A percentile compares a stretch with the other conserved stretches of the same genome.
Evolutionary conservation across 1,140 invertebrate species (phyloP).

Genomic region (Pseudomyrmex concolor): DNA sequence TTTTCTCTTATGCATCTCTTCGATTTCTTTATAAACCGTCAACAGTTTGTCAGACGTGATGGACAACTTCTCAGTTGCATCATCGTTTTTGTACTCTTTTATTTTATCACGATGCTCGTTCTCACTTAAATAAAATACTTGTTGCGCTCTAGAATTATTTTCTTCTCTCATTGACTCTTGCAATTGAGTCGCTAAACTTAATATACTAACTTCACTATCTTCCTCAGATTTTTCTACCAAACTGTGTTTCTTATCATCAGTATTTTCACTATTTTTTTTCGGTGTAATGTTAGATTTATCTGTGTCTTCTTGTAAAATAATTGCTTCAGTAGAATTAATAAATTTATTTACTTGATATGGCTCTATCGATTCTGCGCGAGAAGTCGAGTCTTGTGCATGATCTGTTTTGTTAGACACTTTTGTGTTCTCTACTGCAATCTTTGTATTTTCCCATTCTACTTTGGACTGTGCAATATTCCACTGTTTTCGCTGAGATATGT

Average conservation of each 20-base stretch:
- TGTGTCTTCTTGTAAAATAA: conserved; percentile 69
- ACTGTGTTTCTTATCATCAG: conserved; percentile 54
- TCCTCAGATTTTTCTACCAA: conserved; percentile 53
- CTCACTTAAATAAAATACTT: conserved; percentile 32
- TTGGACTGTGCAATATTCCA: conserved; percentile 83
- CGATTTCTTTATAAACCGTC: conserved; percentile 85
- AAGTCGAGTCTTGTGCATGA: conserved; percentile 62
- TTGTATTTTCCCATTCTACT: conserved; percentile 74
- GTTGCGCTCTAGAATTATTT: conserved; percentile 42
- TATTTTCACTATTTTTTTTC: conserved; percentile 56
- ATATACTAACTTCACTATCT: conserved; percentile 64
- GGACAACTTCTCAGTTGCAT: conserved; percentile 62
- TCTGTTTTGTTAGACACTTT: conserved; percentile 66
- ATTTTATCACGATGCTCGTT: conserved; percentile 75
- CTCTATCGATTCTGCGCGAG: conserved; percentile 43
- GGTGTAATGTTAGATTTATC: conserved; percentile 36
- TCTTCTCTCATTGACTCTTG: conserved; percentile 68
- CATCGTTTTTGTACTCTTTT: conserved; percentile 16
- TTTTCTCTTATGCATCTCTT: conserved; percentile 87
- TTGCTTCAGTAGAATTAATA: conserved; percentile 77
- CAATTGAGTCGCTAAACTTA: conserved; percentile 69
- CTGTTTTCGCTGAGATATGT: conserved; percentile 82
- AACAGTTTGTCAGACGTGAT: conserved; percentile 81
- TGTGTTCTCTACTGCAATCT: background rate
- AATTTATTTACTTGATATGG: conserved; percentile 72